Conservation (phyloP, 2,113 vertebrate species). For the Corythoichthys intestinalis region DNA sequence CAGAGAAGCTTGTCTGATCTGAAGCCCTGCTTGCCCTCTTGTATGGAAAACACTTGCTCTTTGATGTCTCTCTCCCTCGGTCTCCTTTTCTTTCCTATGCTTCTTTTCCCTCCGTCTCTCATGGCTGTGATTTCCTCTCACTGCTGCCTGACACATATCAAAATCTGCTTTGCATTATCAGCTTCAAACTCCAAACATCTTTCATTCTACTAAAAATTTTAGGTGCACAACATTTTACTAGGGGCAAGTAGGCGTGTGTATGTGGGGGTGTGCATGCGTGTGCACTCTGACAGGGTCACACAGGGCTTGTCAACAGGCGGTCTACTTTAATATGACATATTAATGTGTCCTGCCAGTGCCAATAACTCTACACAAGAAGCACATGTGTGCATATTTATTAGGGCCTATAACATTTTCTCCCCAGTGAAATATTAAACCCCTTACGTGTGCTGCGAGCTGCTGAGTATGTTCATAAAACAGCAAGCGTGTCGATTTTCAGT, state of each 20-base stretch:
- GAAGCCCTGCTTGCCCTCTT: slow-evolving; percentile 58
- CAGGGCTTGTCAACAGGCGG: slow-evolving; percentile 63
- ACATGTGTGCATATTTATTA: slow-evolving; percentile 70
- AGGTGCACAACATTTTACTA: slow-evolving; percentile 12
- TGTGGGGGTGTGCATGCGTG: background rate
- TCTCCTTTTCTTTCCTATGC: slow-evolving; percentile 41
- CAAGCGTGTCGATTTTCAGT: slow-evolving; percentile 35
- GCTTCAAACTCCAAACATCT: slow-evolving; percentile 27
- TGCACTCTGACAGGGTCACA: slow-evolving; percentile 60
- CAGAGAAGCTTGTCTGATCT: slow-evolving; percentile 71
- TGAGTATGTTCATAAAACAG: slow-evolving; percentile 56
- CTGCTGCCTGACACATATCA: slow-evolving; percentile 28
- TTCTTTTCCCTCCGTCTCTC: slow-evolving; percentile 14
- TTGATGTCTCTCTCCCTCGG: slow-evolving; percentile 73
- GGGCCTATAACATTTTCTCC: slow-evolving; percentile 60
- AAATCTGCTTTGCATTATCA: slow-evolving; percentile 33
- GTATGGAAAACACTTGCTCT: slow-evolving; percentile 69
- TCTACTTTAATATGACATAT: slow-evolving; percentile 70
- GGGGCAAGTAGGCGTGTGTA: slow-evolving; percentile 12
- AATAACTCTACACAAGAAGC: slow-evolving; percentile 65
- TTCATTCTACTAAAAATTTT: slow-evolving; percentile 12
- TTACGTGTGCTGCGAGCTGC: slow-evolving; percentile 47
- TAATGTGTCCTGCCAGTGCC: slow-evolving; percentile 67
- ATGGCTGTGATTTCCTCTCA: slow-evolving; percentile 17
- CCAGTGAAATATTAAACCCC: slow-evolving; percentile 62